These are phyloP conservation scores for Atlantisia rogersi DNA, from an alignment of 2,113 vertebrate genomes.

Conservation along the genomic window DNA sequence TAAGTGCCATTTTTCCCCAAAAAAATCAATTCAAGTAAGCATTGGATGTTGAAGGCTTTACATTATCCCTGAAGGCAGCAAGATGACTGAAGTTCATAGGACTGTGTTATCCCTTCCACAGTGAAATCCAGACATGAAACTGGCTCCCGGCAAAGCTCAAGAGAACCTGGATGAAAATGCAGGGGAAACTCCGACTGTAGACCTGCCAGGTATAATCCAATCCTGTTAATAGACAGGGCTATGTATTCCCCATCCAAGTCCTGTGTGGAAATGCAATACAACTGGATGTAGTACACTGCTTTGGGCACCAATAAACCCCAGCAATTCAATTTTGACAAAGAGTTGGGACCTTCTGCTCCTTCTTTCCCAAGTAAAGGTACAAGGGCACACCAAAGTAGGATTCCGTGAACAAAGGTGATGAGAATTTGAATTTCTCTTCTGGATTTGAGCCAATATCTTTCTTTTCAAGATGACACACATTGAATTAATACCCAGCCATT, in stretches of 20 bases:
- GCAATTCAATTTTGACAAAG: not conserved
- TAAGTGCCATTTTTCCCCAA: not conserved
- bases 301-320: fast-evolving
- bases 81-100: not conserved
- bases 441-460: not conserved
- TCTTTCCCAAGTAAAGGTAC: not conserved
- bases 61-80: not conserved
- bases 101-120: not conserved
- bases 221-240: fast-evolving
- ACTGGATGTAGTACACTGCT: not conserved
- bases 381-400: not conserved
- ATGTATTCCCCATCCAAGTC: not conserved
- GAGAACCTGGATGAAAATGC: too few species aligned
- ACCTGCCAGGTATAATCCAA: not conserved
- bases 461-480: fast-evolving
- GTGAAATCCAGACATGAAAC: not conserved
- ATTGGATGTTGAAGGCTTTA: not conserved
- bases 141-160: not conserved
- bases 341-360: not conserved
- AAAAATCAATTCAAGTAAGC: not conserved
- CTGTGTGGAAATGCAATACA: fast-evolving
- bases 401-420: not conserved
- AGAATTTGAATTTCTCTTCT: not conserved
- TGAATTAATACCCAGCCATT: not conserved
- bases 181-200: not conserved